Conservation (phyloP, 2,113 vertebrate genomes). For the Himantopus leucocephalus region DNA sequence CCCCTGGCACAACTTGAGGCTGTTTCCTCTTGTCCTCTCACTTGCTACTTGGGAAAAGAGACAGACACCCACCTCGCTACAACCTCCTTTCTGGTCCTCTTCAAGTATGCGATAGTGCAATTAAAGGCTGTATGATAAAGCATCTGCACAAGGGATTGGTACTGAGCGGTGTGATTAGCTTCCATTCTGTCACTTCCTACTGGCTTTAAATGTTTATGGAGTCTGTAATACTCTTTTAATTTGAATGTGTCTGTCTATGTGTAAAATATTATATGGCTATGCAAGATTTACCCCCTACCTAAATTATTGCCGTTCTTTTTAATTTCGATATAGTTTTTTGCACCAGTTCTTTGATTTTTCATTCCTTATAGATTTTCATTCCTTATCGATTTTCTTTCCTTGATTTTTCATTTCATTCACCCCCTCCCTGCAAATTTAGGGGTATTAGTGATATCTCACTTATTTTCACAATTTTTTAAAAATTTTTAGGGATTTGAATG, state of each 20-base stretch:
- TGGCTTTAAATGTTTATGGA: background rate
- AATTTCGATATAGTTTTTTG: background rate
- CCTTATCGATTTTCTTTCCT: background rate
- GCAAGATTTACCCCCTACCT: background rate
- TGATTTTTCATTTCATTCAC: background rate
- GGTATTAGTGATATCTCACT: background rate
- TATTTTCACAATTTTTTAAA: background rate
- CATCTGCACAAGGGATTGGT: background rate
- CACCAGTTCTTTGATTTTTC: background rate
- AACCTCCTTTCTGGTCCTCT: background rate
- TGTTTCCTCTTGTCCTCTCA: background rate
- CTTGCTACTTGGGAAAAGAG: background rate
- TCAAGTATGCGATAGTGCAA: accelerated
- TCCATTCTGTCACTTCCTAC: background rate
- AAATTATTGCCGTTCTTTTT: background rate
- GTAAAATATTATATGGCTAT: background rate
- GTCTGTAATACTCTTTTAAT: background rate
- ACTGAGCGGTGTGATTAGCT: background rate
- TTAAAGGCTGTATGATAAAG: background rate
- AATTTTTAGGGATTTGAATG: background rate
- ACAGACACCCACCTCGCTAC: background rate
- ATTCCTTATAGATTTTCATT: too few species aligned
- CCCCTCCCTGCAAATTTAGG: background rate
- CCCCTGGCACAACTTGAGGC: background rate
- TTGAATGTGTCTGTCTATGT: background rate